phyloP scores from a whole-genome alignment of 2,888 invertebrate species.

The Heliconius charithonia region DNA sequence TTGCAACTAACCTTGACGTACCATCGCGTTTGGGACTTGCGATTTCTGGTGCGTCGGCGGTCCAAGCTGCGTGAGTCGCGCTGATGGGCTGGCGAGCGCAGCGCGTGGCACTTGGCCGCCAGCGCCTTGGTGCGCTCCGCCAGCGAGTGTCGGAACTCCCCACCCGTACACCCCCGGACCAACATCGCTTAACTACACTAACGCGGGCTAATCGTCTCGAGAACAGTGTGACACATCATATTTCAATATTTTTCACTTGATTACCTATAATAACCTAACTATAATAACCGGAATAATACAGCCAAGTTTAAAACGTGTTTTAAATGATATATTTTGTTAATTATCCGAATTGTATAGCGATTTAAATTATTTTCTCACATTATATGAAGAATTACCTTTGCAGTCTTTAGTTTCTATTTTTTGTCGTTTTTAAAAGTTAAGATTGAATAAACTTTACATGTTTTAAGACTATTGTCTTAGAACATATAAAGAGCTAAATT shows the following conservation, averaged over 20 bases:
- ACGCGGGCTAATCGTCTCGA: constrained; percentile 51
- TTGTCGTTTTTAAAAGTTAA: background rate
- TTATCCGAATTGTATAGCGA: background rate
- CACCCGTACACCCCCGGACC: constrained; percentile 77
- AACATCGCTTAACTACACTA: constrained; percentile 70
- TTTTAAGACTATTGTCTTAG: background rate
- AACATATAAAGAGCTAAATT: background rate
- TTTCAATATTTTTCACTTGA: background rate
- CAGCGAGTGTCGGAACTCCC: constrained; percentile 77
- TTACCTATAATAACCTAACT: background rate
- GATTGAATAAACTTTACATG: background rate
- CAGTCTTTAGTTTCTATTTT: background rate
- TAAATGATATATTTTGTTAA: background rate
- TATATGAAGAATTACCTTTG: background rate
- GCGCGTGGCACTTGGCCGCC: constrained; percentile 78
- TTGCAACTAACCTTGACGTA: constrained; percentile 88
- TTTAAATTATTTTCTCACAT: constrained; percentile 21
- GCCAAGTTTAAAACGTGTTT: constrained; percentile 38
- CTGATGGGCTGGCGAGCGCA: constrained; percentile 68
- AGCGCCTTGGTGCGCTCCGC: constrained; percentile 80
- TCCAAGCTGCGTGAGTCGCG: constrained; percentile 68
- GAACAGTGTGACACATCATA: constrained; percentile 32
- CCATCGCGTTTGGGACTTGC: constrained; percentile 85
- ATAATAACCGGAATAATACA: constrained; percentile 26
- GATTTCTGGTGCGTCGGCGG: constrained; percentile 73